Conservation (phyloP, 2,113 vertebrate genomes). For the Platichthys flesus region DNA sequence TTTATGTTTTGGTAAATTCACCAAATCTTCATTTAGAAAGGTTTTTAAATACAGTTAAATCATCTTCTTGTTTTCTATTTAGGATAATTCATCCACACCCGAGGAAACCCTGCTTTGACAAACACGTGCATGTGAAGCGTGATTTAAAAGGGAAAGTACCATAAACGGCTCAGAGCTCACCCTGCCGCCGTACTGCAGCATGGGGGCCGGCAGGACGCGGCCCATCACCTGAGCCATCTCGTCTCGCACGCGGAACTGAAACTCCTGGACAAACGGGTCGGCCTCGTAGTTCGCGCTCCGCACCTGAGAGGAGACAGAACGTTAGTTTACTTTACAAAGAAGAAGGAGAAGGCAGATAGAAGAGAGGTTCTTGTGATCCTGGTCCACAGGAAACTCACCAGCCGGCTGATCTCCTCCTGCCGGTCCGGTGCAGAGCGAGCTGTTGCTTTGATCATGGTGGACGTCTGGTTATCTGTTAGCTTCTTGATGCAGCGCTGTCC, state of each 20-base stretch:
- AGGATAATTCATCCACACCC: no score
- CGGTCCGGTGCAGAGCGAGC: conserved; percentile 94
- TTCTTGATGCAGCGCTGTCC: conserved; percentile 98
- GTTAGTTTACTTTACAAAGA: background rate
- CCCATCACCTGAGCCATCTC: conserved; percentile 97
- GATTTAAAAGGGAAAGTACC: conserved; percentile 79
- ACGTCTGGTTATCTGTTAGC: conserved; percentile 97
- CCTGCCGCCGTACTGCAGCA: conserved; percentile 97
- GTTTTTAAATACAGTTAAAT: no score
- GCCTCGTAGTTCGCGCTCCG: conserved; percentile 95
- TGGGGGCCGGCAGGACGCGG: conserved; percentile 95
- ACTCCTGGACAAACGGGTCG: conserved; percentile 96
- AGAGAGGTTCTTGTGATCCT: fast-evolving
- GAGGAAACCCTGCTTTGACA: background rate
- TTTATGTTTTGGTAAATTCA: no score
- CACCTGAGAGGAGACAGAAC: conserved; percentile 79
- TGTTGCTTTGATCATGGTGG: conserved; percentile 98
- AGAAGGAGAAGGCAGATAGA: background rate
- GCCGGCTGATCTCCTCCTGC: conserved; percentile 94
- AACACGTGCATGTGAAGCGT: conserved; percentile 51
- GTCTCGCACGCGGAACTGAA: conserved; percentile 94
- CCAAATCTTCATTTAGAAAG: background rate
- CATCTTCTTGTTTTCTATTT: background rate
- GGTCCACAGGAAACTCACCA: conserved; percentile 83
- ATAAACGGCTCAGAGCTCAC: conserved; percentile 86